phyloP scores from a whole-genome alignment of 2,888 invertebrate genomes.

The Enchytraeus crypticus region DNA sequence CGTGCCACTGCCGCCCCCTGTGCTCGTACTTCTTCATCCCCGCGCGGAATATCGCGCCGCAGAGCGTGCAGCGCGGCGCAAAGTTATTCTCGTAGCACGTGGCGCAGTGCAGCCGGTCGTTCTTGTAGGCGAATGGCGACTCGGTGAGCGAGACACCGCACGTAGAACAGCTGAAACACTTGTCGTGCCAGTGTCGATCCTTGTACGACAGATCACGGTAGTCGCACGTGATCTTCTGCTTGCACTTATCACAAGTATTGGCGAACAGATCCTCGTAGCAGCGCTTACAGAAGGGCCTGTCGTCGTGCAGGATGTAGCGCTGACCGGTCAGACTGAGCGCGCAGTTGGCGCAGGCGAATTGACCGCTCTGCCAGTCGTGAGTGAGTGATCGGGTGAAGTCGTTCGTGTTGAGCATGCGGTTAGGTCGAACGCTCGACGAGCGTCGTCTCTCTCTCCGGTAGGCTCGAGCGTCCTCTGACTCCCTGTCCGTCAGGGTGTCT shows the following conservation, averaged over 20 bases:
- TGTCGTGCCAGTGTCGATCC: constrained; percentile 20
- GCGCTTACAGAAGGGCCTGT: constrained; percentile 15
- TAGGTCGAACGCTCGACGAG: constrained; percentile 4
- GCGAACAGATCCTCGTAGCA: constrained; percentile 18
- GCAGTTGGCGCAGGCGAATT: constrained; percentile 16
- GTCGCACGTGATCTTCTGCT: constrained; percentile 16
- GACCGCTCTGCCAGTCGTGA: constrained; percentile 18
- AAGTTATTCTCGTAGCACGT: constrained; percentile 17
- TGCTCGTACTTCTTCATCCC: constrained; percentile 21
- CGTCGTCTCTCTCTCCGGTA: constrained; percentile 5
- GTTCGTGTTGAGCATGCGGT: constrained; percentile 9
- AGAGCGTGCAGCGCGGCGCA: constrained; percentile 14
- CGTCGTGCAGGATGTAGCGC: constrained; percentile 18
- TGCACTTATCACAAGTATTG: constrained; percentile 16
- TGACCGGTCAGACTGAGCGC: constrained; percentile 13
- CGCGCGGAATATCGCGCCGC: constrained; percentile 16
- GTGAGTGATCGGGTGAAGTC: constrained; percentile 12
- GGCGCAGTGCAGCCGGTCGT: constrained; percentile 18
- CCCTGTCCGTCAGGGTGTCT: not conserved
- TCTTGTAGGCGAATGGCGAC: constrained; percentile 17
- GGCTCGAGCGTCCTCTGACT: not conserved
- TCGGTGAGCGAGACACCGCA: constrained; percentile 12
- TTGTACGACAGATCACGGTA: constrained; percentile 8
- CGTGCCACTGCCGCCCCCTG: constrained; percentile 14
- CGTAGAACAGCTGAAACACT: constrained; percentile 16